These are phyloP conservation scores for Epizoanthus stellaris DNA, from an alignment of 92 coral and sea anemone species.

Conservation along the genomic window DNA sequence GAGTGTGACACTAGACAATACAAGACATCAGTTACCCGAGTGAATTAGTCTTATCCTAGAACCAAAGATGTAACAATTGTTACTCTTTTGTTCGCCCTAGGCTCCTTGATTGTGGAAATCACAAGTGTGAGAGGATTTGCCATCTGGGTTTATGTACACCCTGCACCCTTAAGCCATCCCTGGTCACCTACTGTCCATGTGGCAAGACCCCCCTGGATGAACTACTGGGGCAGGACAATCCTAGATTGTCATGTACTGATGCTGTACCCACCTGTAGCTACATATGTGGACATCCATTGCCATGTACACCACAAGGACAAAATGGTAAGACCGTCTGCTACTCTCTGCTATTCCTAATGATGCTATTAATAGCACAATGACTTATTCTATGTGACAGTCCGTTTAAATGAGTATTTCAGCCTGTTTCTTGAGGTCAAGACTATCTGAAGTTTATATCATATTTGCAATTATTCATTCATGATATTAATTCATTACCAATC, in stretches of 20 bases:
- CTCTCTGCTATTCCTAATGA: too few relatives aligned
- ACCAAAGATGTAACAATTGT: not conserved
- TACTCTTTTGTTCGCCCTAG: constrained; percentile 28
- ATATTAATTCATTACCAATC: too few relatives aligned
- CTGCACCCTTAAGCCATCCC: constrained; percentile 81
- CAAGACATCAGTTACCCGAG: too few relatives aligned
- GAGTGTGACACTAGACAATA: too few relatives aligned
- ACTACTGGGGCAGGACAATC: constrained; percentile 66
- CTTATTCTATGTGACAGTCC: too few relatives aligned
- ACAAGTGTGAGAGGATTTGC: constrained; percentile 79
- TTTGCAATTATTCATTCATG: too few relatives aligned
- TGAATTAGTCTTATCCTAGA: too few relatives aligned
- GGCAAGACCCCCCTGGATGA: constrained; percentile 75
- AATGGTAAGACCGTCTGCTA: not conserved
- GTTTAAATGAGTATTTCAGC: too few relatives aligned
- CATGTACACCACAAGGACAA: constrained; percentile 74
- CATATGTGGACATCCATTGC: constrained; percentile 72
- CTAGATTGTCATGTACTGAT: constrained; percentile 83
- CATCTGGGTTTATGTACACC: constrained; percentile 73
- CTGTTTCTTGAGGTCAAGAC: too few relatives aligned
- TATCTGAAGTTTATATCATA: too few relatives aligned
- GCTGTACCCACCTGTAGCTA: constrained; percentile 86
- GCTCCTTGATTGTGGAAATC: constrained; percentile 92
- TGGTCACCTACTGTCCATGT: constrained; percentile 86
- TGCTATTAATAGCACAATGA: too few relatives aligned